Conservation (phyloP, 2,888 invertebrate genomes). For the Teleiodes luculella region DNA sequence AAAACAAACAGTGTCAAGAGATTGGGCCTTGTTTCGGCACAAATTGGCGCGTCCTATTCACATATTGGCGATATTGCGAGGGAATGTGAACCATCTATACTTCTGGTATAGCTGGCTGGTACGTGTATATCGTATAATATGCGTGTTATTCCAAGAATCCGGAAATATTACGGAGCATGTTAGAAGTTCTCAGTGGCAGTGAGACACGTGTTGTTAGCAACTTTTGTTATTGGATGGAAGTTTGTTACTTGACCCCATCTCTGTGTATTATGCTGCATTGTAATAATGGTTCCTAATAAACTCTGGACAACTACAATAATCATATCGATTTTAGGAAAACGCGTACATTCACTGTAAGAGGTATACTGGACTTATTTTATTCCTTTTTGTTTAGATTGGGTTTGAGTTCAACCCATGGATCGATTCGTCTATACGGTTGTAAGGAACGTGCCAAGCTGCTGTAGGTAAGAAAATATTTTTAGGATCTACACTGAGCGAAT, state of each 20-base stretch:
- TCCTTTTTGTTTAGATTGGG: slow-evolving; percentile 33
- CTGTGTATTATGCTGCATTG: not conserved
- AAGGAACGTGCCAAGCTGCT: slow-evolving; percentile 61
- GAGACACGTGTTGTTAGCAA: slow-evolving; percentile 23
- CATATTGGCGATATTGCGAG: slow-evolving; percentile 49
- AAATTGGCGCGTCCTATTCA: slow-evolving; percentile 59
- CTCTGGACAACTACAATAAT: no score
- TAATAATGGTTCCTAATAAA: not conserved
- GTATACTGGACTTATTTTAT: slow-evolving; percentile 28
- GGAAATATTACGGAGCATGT: slow-evolving; percentile 25
- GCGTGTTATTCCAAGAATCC: not conserved
- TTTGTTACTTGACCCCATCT: slow-evolving; percentile 3
- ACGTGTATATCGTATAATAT: slow-evolving; percentile 13
- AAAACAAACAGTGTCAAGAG: slow-evolving; percentile 29
- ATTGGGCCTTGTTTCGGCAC: slow-evolving; percentile 38
- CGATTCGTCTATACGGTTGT: slow-evolving; percentile 56
- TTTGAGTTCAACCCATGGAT: slow-evolving; percentile 48
- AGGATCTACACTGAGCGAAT: slow-evolving; percentile 38
- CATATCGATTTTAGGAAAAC: no score
- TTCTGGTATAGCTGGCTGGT: slow-evolving; percentile 22
- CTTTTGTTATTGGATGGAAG: slow-evolving; percentile 34
- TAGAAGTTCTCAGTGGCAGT: slow-evolving; percentile 33
- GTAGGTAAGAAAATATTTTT: slow-evolving; percentile 58
- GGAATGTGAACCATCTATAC: slow-evolving; percentile 34
- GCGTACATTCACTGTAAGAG: no score